A percentile compares a stretch with the other conserved stretches of the same genome.
Evolutionary conservation across 2,888 invertebrate genomes (phyloP).

Genomic region (Diaprepes abbreviatus): DNA sequence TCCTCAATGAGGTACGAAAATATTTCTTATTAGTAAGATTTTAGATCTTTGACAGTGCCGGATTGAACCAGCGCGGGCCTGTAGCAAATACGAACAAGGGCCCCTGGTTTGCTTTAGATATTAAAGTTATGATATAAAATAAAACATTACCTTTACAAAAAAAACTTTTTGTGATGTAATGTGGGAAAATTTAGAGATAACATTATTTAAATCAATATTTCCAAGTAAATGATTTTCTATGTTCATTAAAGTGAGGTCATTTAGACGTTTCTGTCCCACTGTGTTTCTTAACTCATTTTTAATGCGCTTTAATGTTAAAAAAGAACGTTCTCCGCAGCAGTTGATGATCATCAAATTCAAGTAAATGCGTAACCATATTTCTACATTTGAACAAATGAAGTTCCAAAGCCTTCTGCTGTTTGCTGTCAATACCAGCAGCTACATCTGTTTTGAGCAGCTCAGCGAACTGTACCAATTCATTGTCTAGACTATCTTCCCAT

Average conservation of each 20-base stretch:
- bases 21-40: too few species aligned
- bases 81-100: neutral
- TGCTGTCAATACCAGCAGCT: too few species aligned
- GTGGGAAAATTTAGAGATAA: too few species aligned
- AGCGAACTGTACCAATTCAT: too few species aligned
- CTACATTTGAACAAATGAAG: too few species aligned
- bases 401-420: too few species aligned
- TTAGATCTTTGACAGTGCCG: neutral
- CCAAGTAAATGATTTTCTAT: neutral
- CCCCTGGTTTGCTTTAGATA: neutral
- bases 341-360: neutral
- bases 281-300: slow-evolving; percentile 13
- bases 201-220: neutral
- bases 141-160: neutral
- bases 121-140: neutral
- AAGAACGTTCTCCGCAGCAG: slow-evolving; percentile 1
- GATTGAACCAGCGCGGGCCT: slow-evolving; percentile 4
- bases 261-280: slow-evolving; percentile 4
- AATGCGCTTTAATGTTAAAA: slow-evolving; percentile 10
- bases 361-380: neutral
- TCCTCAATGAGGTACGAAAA: too few species aligned
- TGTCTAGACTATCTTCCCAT: too few species aligned
- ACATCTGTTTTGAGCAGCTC: too few species aligned
- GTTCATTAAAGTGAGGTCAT: slow-evolving; percentile 4
- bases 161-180: neutral